These are phyloP conservation scores for Muscidifurax raptorellus DNA, from an alignment of 1,140 invertebrate species.

Conservation along the genomic window DNA sequence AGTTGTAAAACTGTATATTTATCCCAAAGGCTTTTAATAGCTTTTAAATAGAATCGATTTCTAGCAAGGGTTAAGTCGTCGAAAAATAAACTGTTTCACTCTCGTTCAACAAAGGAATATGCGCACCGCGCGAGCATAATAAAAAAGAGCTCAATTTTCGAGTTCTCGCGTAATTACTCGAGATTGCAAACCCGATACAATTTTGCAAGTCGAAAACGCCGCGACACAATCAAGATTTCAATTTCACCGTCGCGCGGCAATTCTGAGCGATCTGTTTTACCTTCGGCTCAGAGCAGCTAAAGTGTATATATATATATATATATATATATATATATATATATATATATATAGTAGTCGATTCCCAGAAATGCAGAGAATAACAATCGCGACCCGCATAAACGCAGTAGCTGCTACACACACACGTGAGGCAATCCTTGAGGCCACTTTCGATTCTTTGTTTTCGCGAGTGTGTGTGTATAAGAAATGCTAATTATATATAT, in stretches of 20 bases:
- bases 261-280: slow-evolving; percentile 27
- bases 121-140: not conserved
- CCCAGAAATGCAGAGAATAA: slow-evolving; percentile 36
- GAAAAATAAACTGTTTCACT: not conserved
- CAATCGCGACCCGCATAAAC: slow-evolving; percentile 31
- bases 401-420: not conserved
- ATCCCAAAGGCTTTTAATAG: no score
- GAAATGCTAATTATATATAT: not conserved
- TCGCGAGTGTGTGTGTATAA: not conserved
- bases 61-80: no score
- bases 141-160: not conserved
- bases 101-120: not conserved
- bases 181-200: not conserved
- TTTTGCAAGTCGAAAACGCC: not conserved
- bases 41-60: no score
- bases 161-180: not conserved
- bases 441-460: slow-evolving; percentile 45
- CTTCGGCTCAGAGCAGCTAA: not conserved
- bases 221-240: slow-evolving; percentile 38
- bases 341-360: slow-evolving; percentile 16
- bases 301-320: no score
- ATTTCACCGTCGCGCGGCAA: not conserved
- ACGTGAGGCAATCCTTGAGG: slow-evolving; percentile 10
- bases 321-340: no score
- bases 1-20: no score